Conservation (phyloP, 2,113 vertebrate species). For the Mobula birostris region DNA sequence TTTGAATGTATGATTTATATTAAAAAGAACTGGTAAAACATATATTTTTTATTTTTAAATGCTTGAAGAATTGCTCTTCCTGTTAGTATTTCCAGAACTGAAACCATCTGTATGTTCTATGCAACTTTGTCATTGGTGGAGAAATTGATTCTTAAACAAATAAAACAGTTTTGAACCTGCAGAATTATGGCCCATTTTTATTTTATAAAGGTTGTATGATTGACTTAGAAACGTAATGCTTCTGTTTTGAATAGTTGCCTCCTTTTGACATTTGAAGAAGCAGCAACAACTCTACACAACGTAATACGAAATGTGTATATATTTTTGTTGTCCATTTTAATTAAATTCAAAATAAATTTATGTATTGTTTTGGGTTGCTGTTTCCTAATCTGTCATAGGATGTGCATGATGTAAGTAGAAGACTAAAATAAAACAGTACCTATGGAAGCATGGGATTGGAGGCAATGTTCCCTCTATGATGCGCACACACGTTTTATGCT, state of each 20-base stretch:
- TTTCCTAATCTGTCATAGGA: too few species aligned
- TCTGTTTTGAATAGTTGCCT: neutral
- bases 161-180: slow-evolving; percentile 2
- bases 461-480: too few species aligned
- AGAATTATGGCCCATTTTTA: neutral
- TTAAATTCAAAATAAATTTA: neutral
- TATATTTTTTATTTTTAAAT: neutral
- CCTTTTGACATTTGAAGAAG: neutral
- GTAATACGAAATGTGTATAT: neutral
- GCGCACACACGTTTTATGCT: too few species aligned
- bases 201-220: neutral
- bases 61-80: neutral
- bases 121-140: neutral
- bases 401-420: too few species aligned
- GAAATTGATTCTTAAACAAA: slow-evolving; percentile 20
- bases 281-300: neutral
- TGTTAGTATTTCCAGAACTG: slow-evolving; percentile 9
- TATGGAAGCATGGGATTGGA: too few species aligned
- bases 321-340: neutral
- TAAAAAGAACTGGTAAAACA: neutral
- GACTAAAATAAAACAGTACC: too few species aligned
- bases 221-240: neutral
- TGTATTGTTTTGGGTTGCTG: too few species aligned
- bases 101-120: slow-evolving; percentile 20
- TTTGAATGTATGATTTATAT: neutral